phyloP scores from a whole-genome alignment of 30 jellyfish, hydroid and myxozoan genomes.

The Hydractinia echinata region DNA sequence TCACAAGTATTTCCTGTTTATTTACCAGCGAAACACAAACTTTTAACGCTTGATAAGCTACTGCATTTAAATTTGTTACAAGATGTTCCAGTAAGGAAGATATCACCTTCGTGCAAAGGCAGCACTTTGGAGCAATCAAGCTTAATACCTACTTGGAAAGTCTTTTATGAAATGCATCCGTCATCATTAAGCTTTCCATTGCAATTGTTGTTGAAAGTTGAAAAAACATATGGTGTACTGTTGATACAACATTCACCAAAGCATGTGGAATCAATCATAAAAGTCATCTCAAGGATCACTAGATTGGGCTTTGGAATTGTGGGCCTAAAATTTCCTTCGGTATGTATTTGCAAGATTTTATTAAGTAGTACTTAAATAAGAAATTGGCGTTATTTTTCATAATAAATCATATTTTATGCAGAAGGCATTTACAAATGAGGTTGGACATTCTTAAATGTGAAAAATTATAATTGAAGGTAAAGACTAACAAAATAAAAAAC shows the following conservation, averaged over 20 bases:
- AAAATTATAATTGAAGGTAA: too few relatives aligned
- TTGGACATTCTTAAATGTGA: too few relatives aligned
- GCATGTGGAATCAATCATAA: neutral
- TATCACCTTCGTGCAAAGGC: neutral
- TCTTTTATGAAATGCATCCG: constrained; percentile 5
- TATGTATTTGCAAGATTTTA: neutral
- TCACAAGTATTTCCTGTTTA: constrained; percentile 9
- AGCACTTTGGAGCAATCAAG: neutral
- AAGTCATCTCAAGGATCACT: constrained; percentile 4
- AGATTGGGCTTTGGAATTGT: constrained; percentile 29
- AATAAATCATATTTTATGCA: too few relatives aligned
- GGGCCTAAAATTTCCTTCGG: constrained; percentile 26
- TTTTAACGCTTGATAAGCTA: neutral
- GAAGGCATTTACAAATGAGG: too few relatives aligned
- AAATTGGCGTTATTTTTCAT: too few relatives aligned
- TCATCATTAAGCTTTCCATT: neutral
- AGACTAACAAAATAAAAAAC: too few relatives aligned
- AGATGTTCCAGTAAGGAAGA: neutral
- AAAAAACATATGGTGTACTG: constrained; percentile 16
- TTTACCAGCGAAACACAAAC: neutral
- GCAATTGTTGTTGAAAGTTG: constrained; percentile 2
- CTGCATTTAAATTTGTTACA: neutral
- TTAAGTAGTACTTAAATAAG: neutral
- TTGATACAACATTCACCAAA: constrained; percentile 1
- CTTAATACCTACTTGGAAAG: neutral